Evolutionary conservation across 2,888 invertebrate genomes (phyloP).

Genomic region (Phragmatobia fuliginosa): DNA sequence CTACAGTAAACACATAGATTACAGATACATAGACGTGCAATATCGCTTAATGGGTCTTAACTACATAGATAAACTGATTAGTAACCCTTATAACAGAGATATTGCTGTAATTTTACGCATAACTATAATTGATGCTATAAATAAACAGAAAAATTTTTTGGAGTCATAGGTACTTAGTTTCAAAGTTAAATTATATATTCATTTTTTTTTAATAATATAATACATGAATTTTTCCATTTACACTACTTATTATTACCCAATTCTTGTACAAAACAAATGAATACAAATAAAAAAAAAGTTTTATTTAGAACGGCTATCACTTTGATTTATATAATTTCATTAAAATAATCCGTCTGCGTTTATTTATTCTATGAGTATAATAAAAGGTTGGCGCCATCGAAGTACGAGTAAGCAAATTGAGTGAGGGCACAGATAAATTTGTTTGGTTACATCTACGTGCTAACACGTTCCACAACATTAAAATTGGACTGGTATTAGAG

Average conservation of each 20-base stretch:
- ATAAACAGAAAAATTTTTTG: neutral
- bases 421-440: conserved; percentile 70
- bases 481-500: conserved; percentile 56
- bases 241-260: neutral
- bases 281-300: conserved; percentile 27
- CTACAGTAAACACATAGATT: conserved; percentile 72
- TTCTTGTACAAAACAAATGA: conserved; percentile 26
- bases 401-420: conserved; percentile 70
- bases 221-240: neutral
- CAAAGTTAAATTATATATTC: neutral
- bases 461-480: conserved; percentile 62
- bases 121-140: neutral
- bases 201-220: neutral
- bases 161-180: neutral
- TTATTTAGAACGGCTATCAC: conserved; percentile 26
- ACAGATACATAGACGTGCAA: conserved; percentile 58
- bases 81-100: neutral
- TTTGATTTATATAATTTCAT: conserved; percentile 43
- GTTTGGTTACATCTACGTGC: conserved; percentile 70
- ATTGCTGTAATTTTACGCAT: neutral
- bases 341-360: conserved; percentile 40
- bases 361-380: conserved; percentile 63
- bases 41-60: conserved; percentile 46
- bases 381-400: conserved; percentile 71
- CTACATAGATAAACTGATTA: conserved; percentile 15